phyloP scores from a whole-genome alignment of 2,797 vertebrate genomes.

The Margarornis squamiger region DNA sequence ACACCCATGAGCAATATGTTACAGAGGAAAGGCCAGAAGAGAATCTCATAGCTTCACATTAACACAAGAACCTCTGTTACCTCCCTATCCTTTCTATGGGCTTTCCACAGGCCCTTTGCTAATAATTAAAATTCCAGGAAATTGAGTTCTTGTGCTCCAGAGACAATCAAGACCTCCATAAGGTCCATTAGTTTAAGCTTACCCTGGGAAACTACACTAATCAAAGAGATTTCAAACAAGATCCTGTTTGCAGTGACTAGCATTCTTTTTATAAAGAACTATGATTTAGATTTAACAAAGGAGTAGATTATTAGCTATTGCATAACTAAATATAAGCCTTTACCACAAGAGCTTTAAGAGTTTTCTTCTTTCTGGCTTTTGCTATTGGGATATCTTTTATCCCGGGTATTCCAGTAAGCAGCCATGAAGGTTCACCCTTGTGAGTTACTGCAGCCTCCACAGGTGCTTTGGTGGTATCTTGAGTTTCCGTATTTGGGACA shows the following conservation, averaged over 20 bases:
- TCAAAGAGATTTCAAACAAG: not conserved
- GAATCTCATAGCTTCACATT: not conserved
- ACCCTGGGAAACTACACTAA: not conserved
- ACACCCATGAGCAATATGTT: not conserved
- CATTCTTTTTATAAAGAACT: not conserved
- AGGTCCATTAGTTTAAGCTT: not conserved
- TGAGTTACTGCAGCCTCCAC: not conserved
- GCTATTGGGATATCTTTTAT: not conserved
- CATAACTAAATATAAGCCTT: not conserved
- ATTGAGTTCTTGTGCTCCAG: not conserved
- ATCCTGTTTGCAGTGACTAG: not conserved
- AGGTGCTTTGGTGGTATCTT: not conserved
- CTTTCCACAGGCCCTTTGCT: not conserved
- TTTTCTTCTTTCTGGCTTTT: conserved; percentile 29
- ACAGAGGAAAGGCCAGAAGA: not conserved
- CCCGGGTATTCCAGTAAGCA: conserved; percentile 13
- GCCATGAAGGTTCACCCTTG: not conserved
- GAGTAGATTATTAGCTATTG: not conserved
- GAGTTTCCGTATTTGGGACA: not conserved
- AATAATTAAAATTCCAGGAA: not conserved
- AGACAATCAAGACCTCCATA: not conserved
- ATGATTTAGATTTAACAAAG: not conserved
- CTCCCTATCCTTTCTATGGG: not conserved
- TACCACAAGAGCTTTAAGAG: conserved; percentile 39
- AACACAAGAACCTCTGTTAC: not conserved